A percentile compares a stretch with the other conserved stretches of the same genome.
These are phyloP conservation scores for Xestoiulus laeticollis DNA, from an alignment of 2,888 invertebrate genomes.

Conservation along the genomic window DNA sequence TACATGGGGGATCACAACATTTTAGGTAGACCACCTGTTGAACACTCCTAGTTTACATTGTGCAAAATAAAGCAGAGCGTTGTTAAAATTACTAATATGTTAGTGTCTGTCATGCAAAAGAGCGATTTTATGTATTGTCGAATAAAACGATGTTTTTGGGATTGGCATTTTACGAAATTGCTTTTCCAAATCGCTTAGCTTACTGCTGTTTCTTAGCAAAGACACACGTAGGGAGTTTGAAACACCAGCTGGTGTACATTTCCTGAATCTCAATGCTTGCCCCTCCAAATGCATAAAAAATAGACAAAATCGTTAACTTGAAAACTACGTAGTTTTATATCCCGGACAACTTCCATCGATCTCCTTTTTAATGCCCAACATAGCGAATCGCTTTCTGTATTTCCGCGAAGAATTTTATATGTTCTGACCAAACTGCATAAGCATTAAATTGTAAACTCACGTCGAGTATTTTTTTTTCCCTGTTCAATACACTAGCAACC, in stretches of 20 bases:
- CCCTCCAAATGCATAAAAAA: conserved; percentile 27
- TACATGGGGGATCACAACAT: too few species aligned
- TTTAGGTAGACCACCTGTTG: too few species aligned
- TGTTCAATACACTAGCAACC: neutral
- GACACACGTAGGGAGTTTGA: neutral
- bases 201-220: neutral
- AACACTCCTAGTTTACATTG: neutral
- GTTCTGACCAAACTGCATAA: conserved; percentile 38
- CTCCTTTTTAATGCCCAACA: neutral
- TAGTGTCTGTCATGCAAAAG: neutral
- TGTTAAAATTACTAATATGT: neutral
- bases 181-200: neutral
- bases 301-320: conserved; percentile 21
- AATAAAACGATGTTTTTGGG: neutral
- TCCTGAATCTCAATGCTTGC: conserved; percentile 13
- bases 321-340: conserved; percentile 34
- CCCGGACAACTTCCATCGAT: conserved; percentile 15
- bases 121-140: neutral
- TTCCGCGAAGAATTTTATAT: conserved; percentile 6
- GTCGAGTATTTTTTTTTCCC: neutral
- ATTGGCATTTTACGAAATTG: conserved; percentile 5
- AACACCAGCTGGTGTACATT: conserved; percentile 24
- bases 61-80: neutral
- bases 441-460: conserved; percentile 28
- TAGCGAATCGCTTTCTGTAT: neutral